These are phyloP conservation scores for Pseudocheirus occidentalis DNA, from an alignment of 2,797 vertebrate genomes.

Conservation along the genomic window DNA sequence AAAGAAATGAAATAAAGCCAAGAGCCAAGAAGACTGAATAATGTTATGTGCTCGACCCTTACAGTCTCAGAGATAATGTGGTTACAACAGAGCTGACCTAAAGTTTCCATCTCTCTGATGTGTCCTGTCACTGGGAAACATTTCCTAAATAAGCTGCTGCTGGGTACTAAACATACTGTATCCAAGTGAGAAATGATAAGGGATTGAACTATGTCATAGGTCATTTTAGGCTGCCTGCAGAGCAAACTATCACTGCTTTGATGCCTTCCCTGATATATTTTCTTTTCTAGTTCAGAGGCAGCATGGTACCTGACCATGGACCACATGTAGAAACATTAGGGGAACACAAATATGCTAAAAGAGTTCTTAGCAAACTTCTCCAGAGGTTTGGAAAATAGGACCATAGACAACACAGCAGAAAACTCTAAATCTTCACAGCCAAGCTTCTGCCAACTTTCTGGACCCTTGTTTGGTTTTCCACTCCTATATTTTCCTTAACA, in stretches of 20 bases:
- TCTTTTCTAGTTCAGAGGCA: neutral
- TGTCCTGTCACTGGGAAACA: neutral
- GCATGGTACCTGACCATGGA: neutral
- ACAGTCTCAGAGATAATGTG: neutral
- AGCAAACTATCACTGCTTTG: neutral
- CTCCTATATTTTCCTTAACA: neutral
- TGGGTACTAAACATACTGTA: neutral
- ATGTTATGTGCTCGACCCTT: neutral
- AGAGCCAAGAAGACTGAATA: neutral
- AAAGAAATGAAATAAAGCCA: slow-evolving; percentile 3
- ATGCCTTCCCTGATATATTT: neutral
- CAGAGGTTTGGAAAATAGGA: neutral
- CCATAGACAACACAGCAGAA: neutral
- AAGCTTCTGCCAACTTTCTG: neutral
- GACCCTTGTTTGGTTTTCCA: neutral
- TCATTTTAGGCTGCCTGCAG: neutral
- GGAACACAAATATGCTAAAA: neutral
- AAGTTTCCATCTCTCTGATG: neutral
- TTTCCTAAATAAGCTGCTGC: slow-evolving; percentile 5
- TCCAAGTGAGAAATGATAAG: neutral
- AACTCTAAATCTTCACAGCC: neutral
- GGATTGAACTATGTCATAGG: neutral
- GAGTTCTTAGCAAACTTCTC: neutral
- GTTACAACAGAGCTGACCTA: neutral
- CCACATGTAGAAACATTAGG: neutral